Percentiles rank a stretch among this genome's conserved stretches.
phyloP scores from a whole-genome alignment of 2,113 vertebrate species.

The Macroglossus sobrinus region DNA sequence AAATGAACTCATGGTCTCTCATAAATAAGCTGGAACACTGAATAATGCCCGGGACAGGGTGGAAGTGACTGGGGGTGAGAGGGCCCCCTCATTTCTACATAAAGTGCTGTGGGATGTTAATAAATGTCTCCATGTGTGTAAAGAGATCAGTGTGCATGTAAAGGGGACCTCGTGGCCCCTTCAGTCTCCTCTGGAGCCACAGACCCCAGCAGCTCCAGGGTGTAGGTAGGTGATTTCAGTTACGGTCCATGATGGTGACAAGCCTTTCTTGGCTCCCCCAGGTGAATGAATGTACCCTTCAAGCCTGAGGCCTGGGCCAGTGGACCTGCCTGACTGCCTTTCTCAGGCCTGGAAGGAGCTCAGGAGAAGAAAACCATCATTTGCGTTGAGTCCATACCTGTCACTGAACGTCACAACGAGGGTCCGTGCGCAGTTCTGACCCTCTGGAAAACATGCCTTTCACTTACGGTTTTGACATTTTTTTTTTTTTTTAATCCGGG shows the following conservation, averaged over 20 bases:
- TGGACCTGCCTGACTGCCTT: not conserved
- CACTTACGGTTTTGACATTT: not conserved
- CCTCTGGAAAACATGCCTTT: not conserved
- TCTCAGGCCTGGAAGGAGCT: not conserved
- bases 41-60: not conserved
- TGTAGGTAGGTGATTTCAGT: not conserved
- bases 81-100: not conserved
- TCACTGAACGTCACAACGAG: too few species aligned
- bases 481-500: too few species aligned
- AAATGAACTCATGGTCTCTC: not conserved
- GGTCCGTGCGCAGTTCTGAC: not conserved
- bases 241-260: not conserved
- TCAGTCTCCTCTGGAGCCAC: too few species aligned
- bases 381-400: not conserved
- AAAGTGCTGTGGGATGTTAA: not conserved
- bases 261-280: not conserved
- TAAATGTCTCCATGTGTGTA: fast-evolving
- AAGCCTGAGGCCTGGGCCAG: not conserved
- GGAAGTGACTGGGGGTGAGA: not conserved
- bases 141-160: not conserved
- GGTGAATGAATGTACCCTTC: not conserved
- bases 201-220: not conserved
- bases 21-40: not conserved
- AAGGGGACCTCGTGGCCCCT: too few species aligned
- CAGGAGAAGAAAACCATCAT: not conserved